Conservation (phyloP, 1,140 invertebrate species). For the Lordiphosa collinella region DNA sequence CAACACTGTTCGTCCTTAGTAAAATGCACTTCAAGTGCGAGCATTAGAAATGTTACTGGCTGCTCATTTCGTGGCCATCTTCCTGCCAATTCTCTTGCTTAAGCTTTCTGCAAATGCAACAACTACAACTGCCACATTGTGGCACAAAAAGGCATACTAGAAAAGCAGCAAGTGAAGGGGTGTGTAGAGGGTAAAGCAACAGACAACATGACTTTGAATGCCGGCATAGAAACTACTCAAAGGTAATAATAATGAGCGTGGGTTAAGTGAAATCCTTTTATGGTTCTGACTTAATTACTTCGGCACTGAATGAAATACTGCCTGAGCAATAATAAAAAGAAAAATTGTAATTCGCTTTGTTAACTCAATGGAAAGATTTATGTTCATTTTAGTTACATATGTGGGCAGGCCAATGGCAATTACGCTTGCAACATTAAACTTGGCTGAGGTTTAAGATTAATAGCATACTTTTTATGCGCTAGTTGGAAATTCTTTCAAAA, state of each 20-base stretch:
- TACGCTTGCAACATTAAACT: background rate
- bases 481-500: too few relatives aligned
- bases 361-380: too few relatives aligned
- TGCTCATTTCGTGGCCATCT: conserved; percentile 31
- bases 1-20: background rate
- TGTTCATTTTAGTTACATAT: too few relatives aligned
- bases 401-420: background rate
- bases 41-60: conserved; percentile 57
- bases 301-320: conserved; percentile 11
- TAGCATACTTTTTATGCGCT: conserved; percentile 45
- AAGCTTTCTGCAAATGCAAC: conserved; percentile 10
- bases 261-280: conserved; percentile 22
- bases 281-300: conserved; percentile 37
- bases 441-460: background rate
- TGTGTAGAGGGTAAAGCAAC: conserved; percentile 20
- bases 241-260: conserved; percentile 55
- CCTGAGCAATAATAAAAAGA: background rate
- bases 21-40: conserved; percentile 39
- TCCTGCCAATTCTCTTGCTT: background rate
- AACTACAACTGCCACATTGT: conserved; percentile 18
- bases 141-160: conserved; percentile 16
- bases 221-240: conserved; percentile 33
- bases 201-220: conserved; percentile 45
- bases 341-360: too few relatives aligned
- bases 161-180: background rate